Conservation (phyloP, 2,113 vertebrate genomes). For the Alethe castanea region DNA sequence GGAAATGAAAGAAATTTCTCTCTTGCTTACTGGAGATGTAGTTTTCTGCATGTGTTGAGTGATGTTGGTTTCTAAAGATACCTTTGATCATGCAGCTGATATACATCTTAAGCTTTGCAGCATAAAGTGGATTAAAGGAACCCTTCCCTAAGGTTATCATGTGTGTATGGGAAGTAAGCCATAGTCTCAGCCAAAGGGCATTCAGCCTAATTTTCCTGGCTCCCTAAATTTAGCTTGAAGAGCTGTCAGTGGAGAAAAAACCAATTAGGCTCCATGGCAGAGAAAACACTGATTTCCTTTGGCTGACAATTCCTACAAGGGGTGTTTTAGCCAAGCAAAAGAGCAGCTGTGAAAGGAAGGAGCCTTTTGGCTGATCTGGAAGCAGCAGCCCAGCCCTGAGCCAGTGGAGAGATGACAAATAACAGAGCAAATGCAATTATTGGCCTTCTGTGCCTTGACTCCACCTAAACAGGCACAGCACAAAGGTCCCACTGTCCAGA, state of each 20-base stretch:
- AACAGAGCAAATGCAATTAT: not conserved
- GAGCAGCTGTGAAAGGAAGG: not conserved
- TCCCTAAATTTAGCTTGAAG: slow-evolving; percentile 48
- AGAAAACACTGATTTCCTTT: slow-evolving; percentile 50
- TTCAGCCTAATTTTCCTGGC: slow-evolving; percentile 10
- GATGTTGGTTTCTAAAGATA: not conserved
- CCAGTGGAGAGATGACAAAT: not conserved
- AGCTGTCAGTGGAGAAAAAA: slow-evolving; percentile 36
- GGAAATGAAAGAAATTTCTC: not conserved
- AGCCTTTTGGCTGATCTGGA: not conserved
- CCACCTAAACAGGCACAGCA: not conserved
- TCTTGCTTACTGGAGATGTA: not conserved
- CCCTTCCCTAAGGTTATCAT: not conserved
- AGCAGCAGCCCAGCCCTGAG: not conserved
- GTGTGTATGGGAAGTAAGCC: not conserved
- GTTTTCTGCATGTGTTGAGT: not conserved
- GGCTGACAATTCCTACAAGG: slow-evolving; percentile 17
- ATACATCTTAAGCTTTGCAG: not conserved
- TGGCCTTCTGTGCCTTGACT: not conserved
- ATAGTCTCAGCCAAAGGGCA: not conserved
- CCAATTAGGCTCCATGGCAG: slow-evolving; percentile 28
- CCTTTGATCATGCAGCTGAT: not conserved
- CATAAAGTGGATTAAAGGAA: not conserved
- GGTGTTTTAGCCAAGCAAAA: not conserved
- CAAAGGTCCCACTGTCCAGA: not conserved